A percentile compares a stretch with the other conserved stretches of the same genome.
Evolutionary conservation across 2,797 vertebrate species (phyloP).

Genomic region (Botia kubotai): DNA sequence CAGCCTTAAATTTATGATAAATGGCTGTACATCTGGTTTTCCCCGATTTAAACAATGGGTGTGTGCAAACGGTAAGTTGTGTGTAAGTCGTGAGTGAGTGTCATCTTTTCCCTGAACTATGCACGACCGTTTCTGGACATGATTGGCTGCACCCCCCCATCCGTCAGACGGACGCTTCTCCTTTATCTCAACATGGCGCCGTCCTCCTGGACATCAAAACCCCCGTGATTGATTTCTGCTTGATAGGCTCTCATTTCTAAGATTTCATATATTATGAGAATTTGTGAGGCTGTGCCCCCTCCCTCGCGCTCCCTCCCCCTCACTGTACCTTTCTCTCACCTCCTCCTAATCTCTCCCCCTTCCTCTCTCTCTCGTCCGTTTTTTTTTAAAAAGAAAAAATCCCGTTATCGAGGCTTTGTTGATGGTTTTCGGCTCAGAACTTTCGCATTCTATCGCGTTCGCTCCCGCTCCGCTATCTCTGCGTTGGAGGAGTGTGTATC

Average conservation of each 20-base stretch:
- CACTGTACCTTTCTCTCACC: slow-evolving; percentile 59
- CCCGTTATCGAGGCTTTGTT: slow-evolving; percentile 79
- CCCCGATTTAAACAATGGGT: no score
- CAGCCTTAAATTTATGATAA: no score
- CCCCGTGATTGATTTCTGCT: slow-evolving; percentile 96
- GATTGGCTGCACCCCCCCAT: slow-evolving; percentile 74
- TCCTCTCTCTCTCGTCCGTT: slow-evolving; percentile 73
- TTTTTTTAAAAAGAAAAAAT: slow-evolving; percentile 73
- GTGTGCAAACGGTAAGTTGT: slow-evolving; percentile 49
- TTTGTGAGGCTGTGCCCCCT: slow-evolving; percentile 76
- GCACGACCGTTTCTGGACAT: slow-evolving; percentile 35
- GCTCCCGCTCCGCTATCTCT: slow-evolving; percentile 54
- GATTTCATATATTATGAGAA: slow-evolving; percentile 98
- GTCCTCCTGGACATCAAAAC: slow-evolving; percentile 92
- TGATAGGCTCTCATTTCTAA: slow-evolving; percentile 92
- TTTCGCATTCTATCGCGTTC: slow-evolving; percentile 62
- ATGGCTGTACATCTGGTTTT: no score
- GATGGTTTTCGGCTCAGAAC: slow-evolving; percentile 80
- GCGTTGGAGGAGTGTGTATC: slow-evolving; percentile 60
- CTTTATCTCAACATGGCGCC: slow-evolving; percentile 94
- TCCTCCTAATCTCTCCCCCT: slow-evolving; percentile 54
- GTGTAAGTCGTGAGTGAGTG: slow-evolving; percentile 48
- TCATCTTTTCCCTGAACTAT: slow-evolving; percentile 50
- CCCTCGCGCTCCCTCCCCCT: slow-evolving; percentile 57
- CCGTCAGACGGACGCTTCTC: slow-evolving; percentile 83